Base-by-base conservation (phyloP, 2,113 vertebrate species). In the Chaetura pelagica region DNA sequence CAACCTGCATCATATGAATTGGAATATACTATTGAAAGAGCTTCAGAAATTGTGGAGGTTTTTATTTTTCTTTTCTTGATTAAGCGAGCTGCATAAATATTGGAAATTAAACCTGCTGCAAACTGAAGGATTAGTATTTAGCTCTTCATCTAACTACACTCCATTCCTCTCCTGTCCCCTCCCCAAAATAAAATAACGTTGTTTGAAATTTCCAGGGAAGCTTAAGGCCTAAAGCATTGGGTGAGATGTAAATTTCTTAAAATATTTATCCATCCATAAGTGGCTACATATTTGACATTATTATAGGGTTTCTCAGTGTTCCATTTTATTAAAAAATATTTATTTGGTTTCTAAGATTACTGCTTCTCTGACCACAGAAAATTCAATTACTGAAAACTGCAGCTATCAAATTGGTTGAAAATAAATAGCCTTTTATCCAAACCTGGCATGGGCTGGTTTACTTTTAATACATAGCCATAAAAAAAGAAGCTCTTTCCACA, bases 311-410 rank as follows among this genome's bases (percentile, higher is more conserved):
- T 98, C 98, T 98, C 97, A 98, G 97, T 97, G 97, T 98, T 98
- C 98, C 98, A 97, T 98, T 98, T 98, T 98, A 98, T 98, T 98
- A 98, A 98, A 98, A 98, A 98, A 98, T 98, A 98, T 98, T 98
- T 98, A 98, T 98, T 98, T 98, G 98, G 98, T 98, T 98, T 98
- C 98, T 98, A 98, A 98, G 97, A 98, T 98, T 98, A 98, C 98
- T 98, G 96, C 97, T 98, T 95, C 97, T 97, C 98, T 97, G 94
- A 98, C 98, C 98, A 98, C 98, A 98, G 98, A 98, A 98, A 98
- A 98, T 98, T 98, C 97, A 98, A 98, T 98, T 98, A 98, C 98
- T 73, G 95, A 97, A 98, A 98, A 97, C 98, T 98, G 98, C 97
- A 98, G 98, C 98, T 98, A 98, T 98, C 98, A 98, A 98, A 98